Percentiles rank a stretch among this genome's conserved stretches.
These are phyloP conservation scores for Flexamia atlantica DNA, from an alignment of 2,888 invertebrate genomes.

Conservation along the genomic window DNA sequence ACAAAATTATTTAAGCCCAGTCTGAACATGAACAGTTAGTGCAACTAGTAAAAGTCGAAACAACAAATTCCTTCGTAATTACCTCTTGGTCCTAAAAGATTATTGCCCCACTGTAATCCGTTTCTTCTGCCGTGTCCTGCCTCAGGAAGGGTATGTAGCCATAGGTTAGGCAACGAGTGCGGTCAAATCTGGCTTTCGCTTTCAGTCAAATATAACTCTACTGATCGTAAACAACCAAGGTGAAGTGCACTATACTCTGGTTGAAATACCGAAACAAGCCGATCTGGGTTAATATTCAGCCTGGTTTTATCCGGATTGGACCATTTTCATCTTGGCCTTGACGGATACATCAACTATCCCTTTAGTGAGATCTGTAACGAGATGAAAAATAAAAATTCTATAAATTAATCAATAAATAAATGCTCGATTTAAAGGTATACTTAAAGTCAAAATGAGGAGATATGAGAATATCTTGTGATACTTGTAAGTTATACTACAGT, in stretches of 20 bases:
- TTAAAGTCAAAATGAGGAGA: too few relatives aligned
- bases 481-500: too few relatives aligned
- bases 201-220: slow-evolving; percentile 16
- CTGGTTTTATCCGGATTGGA: too few relatives aligned
- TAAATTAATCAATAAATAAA: not conserved
- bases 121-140: not conserved
- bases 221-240: not conserved
- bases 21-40: too few relatives aligned
- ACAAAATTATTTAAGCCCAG: too few relatives aligned
- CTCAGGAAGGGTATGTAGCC: not conserved
- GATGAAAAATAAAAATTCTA: not conserved
- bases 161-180: not conserved
- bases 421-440: too few relatives aligned
- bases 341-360: not conserved
- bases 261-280: not conserved
- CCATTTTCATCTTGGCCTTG: too few relatives aligned
- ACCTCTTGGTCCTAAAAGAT: too few relatives aligned
- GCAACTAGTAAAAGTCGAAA: too few relatives aligned
- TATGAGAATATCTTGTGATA: too few relatives aligned
- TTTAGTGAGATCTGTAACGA: not conserved
- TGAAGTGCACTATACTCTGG: slow-evolving; percentile 11
- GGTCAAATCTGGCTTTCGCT: not conserved
- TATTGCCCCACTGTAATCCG: not conserved
- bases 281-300: slow-evolving; percentile 1
- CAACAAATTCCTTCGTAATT: too few relatives aligned